phyloP scores from a whole-genome alignment of 35 echinoderm and acorn worm species.

The Diadema setosum region DNA sequence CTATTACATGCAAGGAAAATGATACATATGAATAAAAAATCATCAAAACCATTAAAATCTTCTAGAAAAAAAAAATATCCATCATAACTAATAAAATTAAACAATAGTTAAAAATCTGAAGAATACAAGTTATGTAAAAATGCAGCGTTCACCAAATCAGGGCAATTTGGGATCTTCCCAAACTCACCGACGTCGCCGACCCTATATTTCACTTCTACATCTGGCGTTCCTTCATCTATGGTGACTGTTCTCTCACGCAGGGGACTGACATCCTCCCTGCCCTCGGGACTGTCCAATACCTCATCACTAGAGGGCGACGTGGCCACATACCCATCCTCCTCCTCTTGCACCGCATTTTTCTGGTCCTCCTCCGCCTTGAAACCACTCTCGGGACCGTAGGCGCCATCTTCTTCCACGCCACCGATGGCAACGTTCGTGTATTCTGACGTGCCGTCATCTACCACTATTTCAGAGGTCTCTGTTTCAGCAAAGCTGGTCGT shows the following conservation, averaged over 20 bases:
- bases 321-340: background rate
- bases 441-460: constrained; percentile 26
- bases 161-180: too few relatives aligned
- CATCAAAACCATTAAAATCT: too few relatives aligned
- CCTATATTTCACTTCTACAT: constrained; percentile 37
- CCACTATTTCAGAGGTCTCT: constrained; percentile 29
- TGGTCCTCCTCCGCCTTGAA: background rate
- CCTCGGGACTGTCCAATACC: constrained; percentile 31
- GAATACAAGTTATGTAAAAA: too few relatives aligned
- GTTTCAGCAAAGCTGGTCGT: background rate
- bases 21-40: too few relatives aligned
- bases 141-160: too few relatives aligned
- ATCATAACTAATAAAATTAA: too few relatives aligned
- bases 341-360: background rate
- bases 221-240: constrained; percentile 28
- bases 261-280: background rate
- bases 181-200: constrained; percentile 69
- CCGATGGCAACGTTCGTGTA: constrained; percentile 77
- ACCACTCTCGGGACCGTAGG: background rate
- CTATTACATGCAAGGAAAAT: too few relatives aligned
- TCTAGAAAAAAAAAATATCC: too few relatives aligned
- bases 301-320: constrained; percentile 38
- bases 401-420: constrained; percentile 35
- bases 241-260: background rate
- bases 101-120: too few relatives aligned